Evolutionary conservation across 1,140 invertebrate species (phyloP), one percentile per base, ranked within the genome.

Genomic region (Colletes gigas): DNA sequence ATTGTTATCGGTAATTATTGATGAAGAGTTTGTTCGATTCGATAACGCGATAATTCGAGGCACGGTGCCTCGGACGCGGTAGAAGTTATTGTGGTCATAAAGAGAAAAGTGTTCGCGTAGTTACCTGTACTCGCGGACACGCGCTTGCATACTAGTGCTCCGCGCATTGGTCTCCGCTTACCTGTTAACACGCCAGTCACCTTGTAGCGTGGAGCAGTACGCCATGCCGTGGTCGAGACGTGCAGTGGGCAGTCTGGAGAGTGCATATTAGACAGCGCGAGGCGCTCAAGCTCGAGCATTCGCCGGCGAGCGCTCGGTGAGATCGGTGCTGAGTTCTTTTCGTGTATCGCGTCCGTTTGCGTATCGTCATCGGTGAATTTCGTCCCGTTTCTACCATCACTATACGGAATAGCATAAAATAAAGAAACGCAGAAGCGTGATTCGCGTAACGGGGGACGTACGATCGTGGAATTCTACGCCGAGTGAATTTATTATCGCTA

Each of bases 241-340:
- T 79, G 76, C 81, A 83, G 87, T 66, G 79, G 66, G 78, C 52
- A 77, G 84, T 79, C 80, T 79, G 81, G 82, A 83, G 88, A 89
- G 87, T 90, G 87, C 87, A 90, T 90, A 90, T 90, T 91, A 91
- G 89, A 89, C 82, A 66, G 88, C 47, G 88, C 78, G 75, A 86
- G 83, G 69, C 79, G 79, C 78, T 73, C 83, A 77, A 84, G 80
- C 80, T 69, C 81, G 83, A 88, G 85, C 90, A 91, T 90, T 91
- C 87, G 89, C 90, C 88, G 89, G 84, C 88, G 84, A 91, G 83
- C 89, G 88, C 82, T 90, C 88, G 83, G 81, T 83, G 82, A 77
- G 88, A 89, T 83, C 57, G 65, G 85, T 63, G 15, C 4, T 47
- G 41, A 54, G 14, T 41, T 70, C 6, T 60, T 78, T 66, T n/a